Percentiles rank a stretch among this genome's conserved stretches.
These are phyloP conservation scores for Saimiri boliviensis DNA, from an alignment of 2,113 vertebrate genomes.

Conservation along the genomic window DNA sequence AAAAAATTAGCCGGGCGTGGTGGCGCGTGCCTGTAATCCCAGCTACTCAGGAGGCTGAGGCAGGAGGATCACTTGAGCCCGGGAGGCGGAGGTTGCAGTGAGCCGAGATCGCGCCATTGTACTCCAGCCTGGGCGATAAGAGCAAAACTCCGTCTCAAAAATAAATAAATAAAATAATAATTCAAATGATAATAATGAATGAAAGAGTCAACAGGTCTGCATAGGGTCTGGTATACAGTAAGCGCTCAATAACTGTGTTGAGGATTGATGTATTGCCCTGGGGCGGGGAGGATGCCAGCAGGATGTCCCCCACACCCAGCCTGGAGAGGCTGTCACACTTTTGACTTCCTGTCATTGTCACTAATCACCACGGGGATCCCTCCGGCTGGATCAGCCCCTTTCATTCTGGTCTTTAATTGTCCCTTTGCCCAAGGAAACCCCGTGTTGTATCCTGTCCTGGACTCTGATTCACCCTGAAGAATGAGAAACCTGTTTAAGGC, in stretches of 20 bases:
- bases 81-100: no score
- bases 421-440: neutral
- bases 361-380: fast-evolving
- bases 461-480: neutral
- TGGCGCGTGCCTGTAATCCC: no score
- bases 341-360: neutral
- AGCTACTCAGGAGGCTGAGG: no score
- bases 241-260: no score
- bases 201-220: neutral
- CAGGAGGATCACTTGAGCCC: no score
- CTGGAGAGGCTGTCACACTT: fast-evolving
- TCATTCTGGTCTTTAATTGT: neutral
- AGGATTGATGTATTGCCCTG: neutral
- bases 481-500: neutral
- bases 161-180: no score
- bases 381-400: neutral
- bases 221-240: neutral
- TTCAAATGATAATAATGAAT: neutral
- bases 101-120: no score
- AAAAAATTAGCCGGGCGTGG: no score
- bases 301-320: fast-evolving
- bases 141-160: no score
- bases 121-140: no score
- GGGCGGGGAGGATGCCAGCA: neutral
- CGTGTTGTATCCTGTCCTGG: neutral